phyloP scores from a whole-genome alignment of 1,140 invertebrate genomes.

The Drosophila novamexicana region DNA sequence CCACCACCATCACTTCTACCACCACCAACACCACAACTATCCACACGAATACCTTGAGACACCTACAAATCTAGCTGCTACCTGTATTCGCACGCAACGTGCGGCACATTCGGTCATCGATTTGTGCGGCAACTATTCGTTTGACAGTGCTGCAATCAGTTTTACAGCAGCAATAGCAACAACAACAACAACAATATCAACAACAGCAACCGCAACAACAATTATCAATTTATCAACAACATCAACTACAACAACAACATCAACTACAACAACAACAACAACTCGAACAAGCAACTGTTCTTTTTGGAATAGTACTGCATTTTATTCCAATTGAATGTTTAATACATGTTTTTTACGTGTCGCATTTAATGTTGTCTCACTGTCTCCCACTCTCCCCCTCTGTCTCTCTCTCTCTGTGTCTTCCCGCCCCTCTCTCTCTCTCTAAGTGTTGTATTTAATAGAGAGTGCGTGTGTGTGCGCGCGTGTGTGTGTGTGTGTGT shows the following conservation, averaged over 20 bases:
- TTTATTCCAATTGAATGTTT: constrained; percentile 70
- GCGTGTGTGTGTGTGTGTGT: constrained; percentile 18
- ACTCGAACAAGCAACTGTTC: constrained; percentile 49
- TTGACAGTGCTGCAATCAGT: constrained; percentile 32
- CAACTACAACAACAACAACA: constrained; percentile 32
- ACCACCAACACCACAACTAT: constrained; percentile 27
- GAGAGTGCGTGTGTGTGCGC: constrained; percentile 18
- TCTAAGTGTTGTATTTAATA: constrained; percentile 17
- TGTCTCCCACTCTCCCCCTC: constrained; percentile 19
- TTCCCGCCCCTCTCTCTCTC: constrained; percentile 11
- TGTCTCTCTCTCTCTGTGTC: constrained; percentile 6
- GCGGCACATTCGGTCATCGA: constrained; percentile 41
- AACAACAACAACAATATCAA: constrained; percentile 7
- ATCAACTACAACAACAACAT: constrained; percentile 35
- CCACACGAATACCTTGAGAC: constrained; percentile 20
- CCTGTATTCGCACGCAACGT: constrained; percentile 21
- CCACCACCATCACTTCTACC: constrained; percentile 24
- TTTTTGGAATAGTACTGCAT: constrained; percentile 71
- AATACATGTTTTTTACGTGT: constrained; percentile 52
- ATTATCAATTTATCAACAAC: constrained; percentile 10
- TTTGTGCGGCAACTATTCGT: constrained; percentile 52
- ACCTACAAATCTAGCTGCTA: constrained; percentile 3
- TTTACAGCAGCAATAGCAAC: constrained; percentile 17
- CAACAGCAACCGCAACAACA: constrained; percentile 24
- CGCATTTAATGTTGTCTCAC: constrained; percentile 40